Evolutionary conservation across 2,888 invertebrate species (phyloP).

Genomic region (Aphelenchoides bicaudatus): DNA sequence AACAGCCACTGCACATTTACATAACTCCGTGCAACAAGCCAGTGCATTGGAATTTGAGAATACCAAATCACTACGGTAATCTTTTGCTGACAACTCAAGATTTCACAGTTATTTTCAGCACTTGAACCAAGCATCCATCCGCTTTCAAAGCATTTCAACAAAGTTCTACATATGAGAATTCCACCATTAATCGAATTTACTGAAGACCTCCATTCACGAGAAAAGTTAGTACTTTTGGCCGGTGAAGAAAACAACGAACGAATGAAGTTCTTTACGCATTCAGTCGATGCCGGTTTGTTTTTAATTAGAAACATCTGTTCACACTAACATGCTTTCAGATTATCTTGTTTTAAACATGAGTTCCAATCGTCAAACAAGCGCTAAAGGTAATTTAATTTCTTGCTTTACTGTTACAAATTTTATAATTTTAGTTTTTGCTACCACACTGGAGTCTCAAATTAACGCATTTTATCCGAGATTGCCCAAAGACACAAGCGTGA

Average conservation of each 20-base stretch:
- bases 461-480: slow-evolving; percentile 46
- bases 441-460: slow-evolving; percentile 28
- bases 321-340: slow-evolving; percentile 20
- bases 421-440: slow-evolving; percentile 32
- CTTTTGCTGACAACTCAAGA: slow-evolving; percentile 16
- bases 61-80: slow-evolving; percentile 34
- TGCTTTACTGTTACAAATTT: too few relatives aligned
- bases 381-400: too few relatives aligned
- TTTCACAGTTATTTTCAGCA: slow-evolving; percentile 29
- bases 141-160: slow-evolving; percentile 29
- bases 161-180: slow-evolving; percentile 30
- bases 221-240: slow-evolving; percentile 35
- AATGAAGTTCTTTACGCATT: slow-evolving; percentile 44
- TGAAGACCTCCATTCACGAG: neutral
- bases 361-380: slow-evolving; percentile 21
- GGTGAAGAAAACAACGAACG: slow-evolving; percentile 45
- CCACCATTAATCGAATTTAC: slow-evolving; percentile 28
- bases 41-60: slow-evolving; percentile 47
- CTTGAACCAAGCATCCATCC: slow-evolving; percentile 32
- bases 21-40: slow-evolving; percentile 46
- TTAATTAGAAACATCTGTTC: neutral
- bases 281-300: slow-evolving; percentile 28
- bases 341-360: slow-evolving; percentile 31
- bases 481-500: slow-evolving; percentile 35
- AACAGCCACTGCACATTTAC: slow-evolving; percentile 32